These are phyloP conservation scores for Drosophila carrolli DNA, from an alignment of 1,140 invertebrate genomes.

Conservation along the genomic window DNA sequence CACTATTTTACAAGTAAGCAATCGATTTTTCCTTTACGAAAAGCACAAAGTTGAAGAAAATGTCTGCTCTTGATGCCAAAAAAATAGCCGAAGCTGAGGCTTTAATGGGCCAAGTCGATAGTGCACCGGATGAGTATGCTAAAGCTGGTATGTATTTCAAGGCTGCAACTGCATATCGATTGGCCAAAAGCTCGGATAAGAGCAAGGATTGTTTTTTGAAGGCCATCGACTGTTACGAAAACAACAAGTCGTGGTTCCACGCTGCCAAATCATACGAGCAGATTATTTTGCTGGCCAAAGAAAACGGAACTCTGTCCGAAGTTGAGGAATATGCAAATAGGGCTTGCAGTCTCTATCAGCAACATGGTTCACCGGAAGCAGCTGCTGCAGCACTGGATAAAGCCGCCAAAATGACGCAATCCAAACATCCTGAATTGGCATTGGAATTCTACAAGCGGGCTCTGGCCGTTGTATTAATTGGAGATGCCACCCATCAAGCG, in stretches of 20 bases:
- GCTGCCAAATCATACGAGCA: constrained; percentile 93
- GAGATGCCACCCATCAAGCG: constrained; percentile 93
- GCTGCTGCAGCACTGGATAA: constrained; percentile 95
- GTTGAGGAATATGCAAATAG: constrained; percentile 91
- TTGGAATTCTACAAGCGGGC: constrained; percentile 93
- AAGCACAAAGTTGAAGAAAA: constrained; percentile 18
- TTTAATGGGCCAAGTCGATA: constrained; percentile 89
- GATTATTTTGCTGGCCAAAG: constrained; percentile 91
- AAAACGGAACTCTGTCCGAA: constrained; percentile 90
- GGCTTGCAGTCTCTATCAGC: constrained; percentile 93
- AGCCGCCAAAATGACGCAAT: constrained; percentile 95
- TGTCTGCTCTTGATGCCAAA: constrained; percentile 44
- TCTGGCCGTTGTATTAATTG: constrained; percentile 93
- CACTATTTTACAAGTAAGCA: constrained; percentile 34
- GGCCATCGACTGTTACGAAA: constrained; percentile 93
- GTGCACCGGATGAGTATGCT: constrained; percentile 95
- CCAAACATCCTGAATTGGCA: constrained; percentile 91
- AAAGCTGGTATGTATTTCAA: constrained; percentile 90
- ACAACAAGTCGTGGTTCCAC: constrained; percentile 94
- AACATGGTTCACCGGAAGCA: constrained; percentile 96
- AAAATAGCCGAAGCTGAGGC: constrained; percentile 90
- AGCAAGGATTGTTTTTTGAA: constrained; percentile 94
- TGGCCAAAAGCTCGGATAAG: constrained; percentile 92
- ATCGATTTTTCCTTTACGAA: constrained; percentile 62
- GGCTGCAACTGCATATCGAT: constrained; percentile 92